A percentile compares a stretch with the other conserved stretches of the same genome.
These are phyloP conservation scores for Orientallactaga bullata DNA, from an alignment of 2,113 vertebrate species.

Conservation along the genomic window DNA sequence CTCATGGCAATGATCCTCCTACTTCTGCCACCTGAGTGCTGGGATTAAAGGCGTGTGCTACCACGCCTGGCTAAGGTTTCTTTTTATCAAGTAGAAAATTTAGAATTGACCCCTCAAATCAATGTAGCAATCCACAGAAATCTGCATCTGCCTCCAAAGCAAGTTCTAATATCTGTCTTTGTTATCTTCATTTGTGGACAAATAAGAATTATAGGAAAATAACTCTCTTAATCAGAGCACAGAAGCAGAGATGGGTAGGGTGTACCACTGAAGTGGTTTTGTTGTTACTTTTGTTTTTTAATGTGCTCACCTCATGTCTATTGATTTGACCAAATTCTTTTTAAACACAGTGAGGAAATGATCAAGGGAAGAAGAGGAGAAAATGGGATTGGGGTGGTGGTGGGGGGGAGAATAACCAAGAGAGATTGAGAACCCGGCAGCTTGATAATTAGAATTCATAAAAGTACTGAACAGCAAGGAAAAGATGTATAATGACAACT, in stretches of 20 bases:
- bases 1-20: too few species aligned
- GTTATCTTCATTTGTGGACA: slow-evolving; percentile 22
- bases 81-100: slow-evolving; percentile 1
- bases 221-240: background rate
- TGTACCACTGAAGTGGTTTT: background rate
- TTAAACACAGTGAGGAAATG: slow-evolving; percentile 9
- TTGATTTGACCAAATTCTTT: slow-evolving; percentile 52
- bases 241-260: background rate
- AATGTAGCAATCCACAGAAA: slow-evolving; percentile 1
- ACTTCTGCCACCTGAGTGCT: too few species aligned
- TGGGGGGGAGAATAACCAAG: background rate
- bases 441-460: slow-evolving; percentile 42
- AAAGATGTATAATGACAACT: background rate
- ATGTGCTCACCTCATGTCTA: slow-evolving; percentile 7
- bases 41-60: too few species aligned
- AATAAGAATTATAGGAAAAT: background rate
- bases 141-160: slow-evolving; percentile 15
- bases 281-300: background rate
- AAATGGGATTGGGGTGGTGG: background rate
- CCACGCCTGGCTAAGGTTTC: slow-evolving; percentile 15
- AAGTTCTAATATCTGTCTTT: slow-evolving; percentile 47
- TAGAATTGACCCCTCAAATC: background rate
- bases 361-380: background rate
- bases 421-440: background rate
- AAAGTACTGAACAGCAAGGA: slow-evolving; percentile 31